Evolutionary conservation across 2,888 invertebrate genomes (phyloP), one percentile per base, ranked within the genome.

Genomic region (Trichogramma dendrolimi): DNA sequence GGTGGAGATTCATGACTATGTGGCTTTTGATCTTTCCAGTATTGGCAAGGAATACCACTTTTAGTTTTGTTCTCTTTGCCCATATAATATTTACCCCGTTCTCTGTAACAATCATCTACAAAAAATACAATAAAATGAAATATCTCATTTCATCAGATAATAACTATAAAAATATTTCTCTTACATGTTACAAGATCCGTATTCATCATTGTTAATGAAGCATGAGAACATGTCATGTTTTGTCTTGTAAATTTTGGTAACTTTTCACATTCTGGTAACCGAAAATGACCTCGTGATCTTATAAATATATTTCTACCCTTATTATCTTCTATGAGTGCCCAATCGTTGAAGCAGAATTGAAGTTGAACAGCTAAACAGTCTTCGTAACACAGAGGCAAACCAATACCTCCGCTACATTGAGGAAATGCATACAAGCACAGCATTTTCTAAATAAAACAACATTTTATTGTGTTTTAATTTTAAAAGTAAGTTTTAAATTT

Each of bases 361-460:
- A 91, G 87, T 76, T 90, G 89, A 40, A 94, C 91, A 58, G 96
- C 96, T 76, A 91, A 86, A 77, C 96, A 97, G 77, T 96, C 95
- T 83, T 96, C 96, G 74, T 92, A 91, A 80, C 95, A 95, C 5
- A 95, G 81, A 4, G 94, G 92, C 63, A 94, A 82, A 57, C 86
- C 87, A 66, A 85, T 83, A 4, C 90, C 87, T 62, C 84, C 84
- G 55, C 87, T 87, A 75, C 94, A 95, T 74, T 89, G 88, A 4
- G 96, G 96, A 81, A 96, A 96, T 55, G 95, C 94, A 80, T 92
- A 94, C 62, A 91, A 87, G 80, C 96, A 96, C 11, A 96, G 81
- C 76, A 96, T 84, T 83, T 88, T 92, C 86, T 87, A 68, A 58
- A 60, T 62, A 43, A 38, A 51, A 51, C 2, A 59, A 53, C 42